These are phyloP conservation scores for Hypomecis punctinalis DNA, from an alignment of 2,888 invertebrate genomes.

Conservation along the genomic window DNA sequence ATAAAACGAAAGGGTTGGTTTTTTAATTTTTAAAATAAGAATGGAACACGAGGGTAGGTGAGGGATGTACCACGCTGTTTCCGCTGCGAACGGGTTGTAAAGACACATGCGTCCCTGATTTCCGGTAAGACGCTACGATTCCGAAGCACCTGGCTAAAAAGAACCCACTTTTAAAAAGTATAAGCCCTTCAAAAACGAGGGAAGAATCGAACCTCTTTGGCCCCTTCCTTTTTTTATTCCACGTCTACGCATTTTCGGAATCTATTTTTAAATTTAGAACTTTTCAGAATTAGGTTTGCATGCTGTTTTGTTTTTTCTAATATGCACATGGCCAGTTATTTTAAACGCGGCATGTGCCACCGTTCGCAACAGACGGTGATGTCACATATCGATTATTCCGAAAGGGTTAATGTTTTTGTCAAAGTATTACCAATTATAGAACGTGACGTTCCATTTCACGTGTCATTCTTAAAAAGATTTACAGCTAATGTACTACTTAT, in stretches of 20 bases:
- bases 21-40: constrained; percentile 67
- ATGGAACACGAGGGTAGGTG: constrained; percentile 58
- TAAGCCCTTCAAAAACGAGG: constrained; percentile 66
- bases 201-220: constrained; percentile 64
- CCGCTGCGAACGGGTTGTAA: constrained; percentile 73
- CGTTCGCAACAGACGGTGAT: constrained; percentile 80
- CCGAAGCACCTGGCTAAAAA: constrained; percentile 76
- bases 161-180: constrained; percentile 71
- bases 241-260: constrained; percentile 19
- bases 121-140: constrained; percentile 77
- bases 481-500: constrained; percentile 15
- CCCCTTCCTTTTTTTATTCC: constrained; percentile 50
- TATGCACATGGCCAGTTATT: constrained; percentile 80
- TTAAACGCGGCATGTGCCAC: constrained; percentile 78
- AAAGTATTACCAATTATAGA: constrained; percentile 51
- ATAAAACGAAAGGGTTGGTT: constrained; percentile 59
- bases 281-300: constrained; percentile 29
- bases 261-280: constrained; percentile 12
- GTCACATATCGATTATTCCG: constrained; percentile 61
- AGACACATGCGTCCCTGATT: constrained; percentile 81
- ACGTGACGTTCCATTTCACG: constrained; percentile 49
- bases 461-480: constrained; percentile 36
- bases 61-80: constrained; percentile 75
- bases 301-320: constrained; percentile 57
- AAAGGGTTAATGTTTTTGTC: constrained; percentile 70